Evolutionary conservation across 2,888 invertebrate genomes (phyloP).

Genomic region (Parasteatoda lunata): DNA sequence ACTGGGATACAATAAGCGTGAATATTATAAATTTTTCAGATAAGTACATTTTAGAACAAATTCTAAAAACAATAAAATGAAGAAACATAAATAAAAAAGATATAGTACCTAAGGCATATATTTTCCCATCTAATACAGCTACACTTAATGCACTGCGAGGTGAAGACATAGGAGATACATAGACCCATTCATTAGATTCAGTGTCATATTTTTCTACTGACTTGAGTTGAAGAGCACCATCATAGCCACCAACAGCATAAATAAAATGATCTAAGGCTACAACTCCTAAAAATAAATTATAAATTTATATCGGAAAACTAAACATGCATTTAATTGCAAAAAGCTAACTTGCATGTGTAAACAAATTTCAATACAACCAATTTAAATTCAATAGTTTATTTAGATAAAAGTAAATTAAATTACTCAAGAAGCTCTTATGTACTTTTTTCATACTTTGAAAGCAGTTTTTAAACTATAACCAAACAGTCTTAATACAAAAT

Average conservation of each 20-base stretch:
- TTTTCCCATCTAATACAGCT: constrained; percentile 87
- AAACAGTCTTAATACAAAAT: too few relatives aligned
- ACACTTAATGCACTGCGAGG: constrained; percentile 91
- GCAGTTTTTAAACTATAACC: too few relatives aligned
- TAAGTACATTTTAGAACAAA: too few relatives aligned
- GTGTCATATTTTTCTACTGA: constrained; percentile 92
- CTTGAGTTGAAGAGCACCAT: constrained; percentile 86
- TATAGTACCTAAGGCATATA: constrained; percentile 87
- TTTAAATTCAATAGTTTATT: too few relatives aligned
- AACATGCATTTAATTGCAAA: too few relatives aligned
- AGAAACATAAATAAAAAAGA: background rate
- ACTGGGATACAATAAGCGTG: too few relatives aligned
- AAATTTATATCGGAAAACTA: background rate
- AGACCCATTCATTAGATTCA: constrained; percentile 86
- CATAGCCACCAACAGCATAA: constrained; percentile 96
- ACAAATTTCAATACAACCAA: too few relatives aligned
- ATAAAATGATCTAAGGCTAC: constrained; percentile 89
- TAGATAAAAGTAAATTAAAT: too few relatives aligned
- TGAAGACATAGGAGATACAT: constrained; percentile 83
- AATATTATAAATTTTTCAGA: too few relatives aligned
- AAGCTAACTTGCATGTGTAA: too few relatives aligned
- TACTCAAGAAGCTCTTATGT: too few relatives aligned
- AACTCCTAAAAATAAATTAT: constrained; percentile 77
- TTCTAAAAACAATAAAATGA: background rate
- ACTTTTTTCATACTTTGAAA: too few relatives aligned